Percentiles rank a stretch among this genome's conserved stretches.
Evolutionary conservation across 2,888 invertebrate species (phyloP).

Genomic region (Dione vanillae): DNA sequence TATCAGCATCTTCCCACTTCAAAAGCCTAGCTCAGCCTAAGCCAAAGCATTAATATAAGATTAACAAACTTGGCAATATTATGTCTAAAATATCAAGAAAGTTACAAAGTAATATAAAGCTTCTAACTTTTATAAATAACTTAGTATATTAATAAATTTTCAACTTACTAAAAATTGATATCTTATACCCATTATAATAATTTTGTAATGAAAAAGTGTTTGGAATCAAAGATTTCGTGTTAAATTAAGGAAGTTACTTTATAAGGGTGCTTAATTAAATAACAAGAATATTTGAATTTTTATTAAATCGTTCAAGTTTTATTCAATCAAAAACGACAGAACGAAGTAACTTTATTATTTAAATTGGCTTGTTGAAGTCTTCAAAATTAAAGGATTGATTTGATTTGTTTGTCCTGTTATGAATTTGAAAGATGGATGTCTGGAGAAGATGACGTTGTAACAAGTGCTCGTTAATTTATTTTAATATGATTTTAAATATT

Average conservation of each 20-base stretch:
- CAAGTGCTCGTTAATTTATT: not conserved
- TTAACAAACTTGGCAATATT: constrained; percentile 10
- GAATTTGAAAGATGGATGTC: constrained; percentile 33
- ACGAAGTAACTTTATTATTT: constrained; percentile 70
- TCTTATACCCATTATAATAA: not conserved
- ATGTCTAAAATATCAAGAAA: constrained; percentile 1
- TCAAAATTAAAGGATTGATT: constrained; percentile 49
- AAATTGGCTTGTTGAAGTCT: constrained; percentile 67
- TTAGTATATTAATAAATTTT: not conserved
- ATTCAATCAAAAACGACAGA: constrained; percentile 55
- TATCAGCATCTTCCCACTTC: not conserved
- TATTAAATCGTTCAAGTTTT: constrained; percentile 47
- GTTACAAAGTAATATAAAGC: not conserved
- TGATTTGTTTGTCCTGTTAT: constrained; percentile 43
- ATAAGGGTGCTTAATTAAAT: constrained; percentile 44
- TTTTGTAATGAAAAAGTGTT: not conserved
- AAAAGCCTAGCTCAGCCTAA: not conserved
- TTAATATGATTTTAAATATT: not conserved
- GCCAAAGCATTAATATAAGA: not conserved
- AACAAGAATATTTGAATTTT: constrained; percentile 53
- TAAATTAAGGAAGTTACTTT: constrained; percentile 33
- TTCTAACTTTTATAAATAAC: not conserved
- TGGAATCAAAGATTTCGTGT: constrained; percentile 37
- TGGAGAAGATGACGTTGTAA: not conserved
- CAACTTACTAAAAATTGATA: not conserved